Evolutionary conservation across 2,888 invertebrate genomes (phyloP), one percentile per base, ranked within the genome.

Genomic region (Torymus tubicola): DNA sequence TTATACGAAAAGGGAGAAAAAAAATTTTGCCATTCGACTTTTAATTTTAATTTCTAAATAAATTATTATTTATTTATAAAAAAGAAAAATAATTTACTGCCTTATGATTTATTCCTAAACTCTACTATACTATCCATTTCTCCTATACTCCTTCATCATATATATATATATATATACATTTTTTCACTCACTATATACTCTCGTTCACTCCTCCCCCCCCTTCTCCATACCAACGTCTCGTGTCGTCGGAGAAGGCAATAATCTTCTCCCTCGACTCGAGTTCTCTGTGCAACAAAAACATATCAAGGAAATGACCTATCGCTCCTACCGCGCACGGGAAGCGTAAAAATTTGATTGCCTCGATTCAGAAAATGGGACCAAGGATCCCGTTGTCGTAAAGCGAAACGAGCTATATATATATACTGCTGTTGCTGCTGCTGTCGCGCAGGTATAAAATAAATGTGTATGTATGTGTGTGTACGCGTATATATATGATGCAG

Each of bases 11-110:
- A 78, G 31, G 31, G 31, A 31, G 8, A 31, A 31, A 31, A 31
- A 31, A 31, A n/a, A n/a, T n/a, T 31, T 78, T 58, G 73, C 73
- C 73, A 77, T 78, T 78, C 70, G 53, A 74, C 78, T 70, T 74
- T 70, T n/a, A 77, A 53, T 68, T 75, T 71, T 74, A 70, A 72
- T 73, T 78, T 58, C 68, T 18, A 61, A 81, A 81, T 81, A 78
- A 81, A 81, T 75, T 75, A 81, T 71, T 81, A 78, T 81, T 81
- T 78, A 75, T 81, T 78, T 78, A 71, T 72, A 70, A 24, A 60
- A 21, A 13, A 70, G 1, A 16, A n/a, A n/a, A 14, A 21, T 61
- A 2, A 73, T 57, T 14, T 16, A 69, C 72, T 53, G 57, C 68
- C 18, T 70, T 10, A 60, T 74, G 58, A 70, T 71, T 81, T 81